Percentiles rank a stretch among this genome's conserved stretches.
Conservation (phyloP, 2,888 invertebrate genomes). For the Epirrhoe alternata region DNA sequence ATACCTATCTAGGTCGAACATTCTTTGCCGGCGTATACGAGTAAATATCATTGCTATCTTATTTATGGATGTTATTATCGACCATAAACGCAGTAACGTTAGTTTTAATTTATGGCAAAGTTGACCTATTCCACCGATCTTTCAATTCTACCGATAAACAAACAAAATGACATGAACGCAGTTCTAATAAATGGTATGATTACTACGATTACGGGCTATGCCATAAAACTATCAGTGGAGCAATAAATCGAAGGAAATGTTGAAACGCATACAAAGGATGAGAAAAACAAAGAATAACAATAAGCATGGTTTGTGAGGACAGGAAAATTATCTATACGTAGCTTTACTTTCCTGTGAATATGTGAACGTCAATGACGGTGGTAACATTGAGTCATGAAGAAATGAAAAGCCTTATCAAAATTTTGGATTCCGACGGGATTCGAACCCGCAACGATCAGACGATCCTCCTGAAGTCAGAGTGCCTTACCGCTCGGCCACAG, state of each 20-base stretch:
- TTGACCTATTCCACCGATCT: conserved; percentile 31
- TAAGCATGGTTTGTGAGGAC: conserved; percentile 69
- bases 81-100: conserved; percentile 28
- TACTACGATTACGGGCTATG: conserved; percentile 64
- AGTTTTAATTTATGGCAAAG: conserved; percentile 37
- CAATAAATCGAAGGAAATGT: conserved; percentile 70
- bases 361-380: too few relatives aligned
- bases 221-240: conserved; percentile 72
- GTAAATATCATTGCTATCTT: conserved; percentile 20
- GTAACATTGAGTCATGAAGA: too few relatives aligned
- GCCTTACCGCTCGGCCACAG: too few relatives aligned
- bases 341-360: conserved; percentile 38
- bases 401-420: too few relatives aligned
- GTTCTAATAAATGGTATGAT: conserved; percentile 67
- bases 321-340: conserved; percentile 71
- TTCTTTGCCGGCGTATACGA: neutral
- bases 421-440: too few relatives aligned
- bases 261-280: conserved; percentile 66
- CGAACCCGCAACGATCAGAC: too few relatives aligned
- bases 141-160: conserved; percentile 28
- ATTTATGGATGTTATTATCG: conserved; percentile 32
- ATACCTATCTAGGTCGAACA: neutral
- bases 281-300: conserved; percentile 56
- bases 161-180: conserved; percentile 34
- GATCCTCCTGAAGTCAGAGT: too few relatives aligned